A percentile compares a stretch with the other conserved stretches of the same genome.
Conservation (phyloP, 1,140 invertebrate species). For the Idris sp. region DNA sequence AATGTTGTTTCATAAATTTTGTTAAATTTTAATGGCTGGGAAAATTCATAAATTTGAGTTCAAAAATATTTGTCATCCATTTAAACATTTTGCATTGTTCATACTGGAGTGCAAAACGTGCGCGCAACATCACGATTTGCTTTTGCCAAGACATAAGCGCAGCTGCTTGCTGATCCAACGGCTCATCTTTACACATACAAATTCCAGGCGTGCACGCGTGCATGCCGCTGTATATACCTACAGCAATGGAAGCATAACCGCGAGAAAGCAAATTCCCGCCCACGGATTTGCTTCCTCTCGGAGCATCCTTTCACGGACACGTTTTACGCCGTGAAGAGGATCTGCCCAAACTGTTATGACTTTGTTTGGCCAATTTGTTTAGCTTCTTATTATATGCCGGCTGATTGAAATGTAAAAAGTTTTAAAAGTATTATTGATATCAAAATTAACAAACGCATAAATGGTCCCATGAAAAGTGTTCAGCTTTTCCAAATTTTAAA, state of each 20-base stretch:
- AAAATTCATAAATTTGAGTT: slow-evolving; percentile 8
- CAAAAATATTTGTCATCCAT: slow-evolving; percentile 49
- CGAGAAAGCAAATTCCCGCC: slow-evolving; percentile 64
- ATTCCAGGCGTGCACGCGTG: slow-evolving; percentile 53
- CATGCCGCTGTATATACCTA: slow-evolving; percentile 47
- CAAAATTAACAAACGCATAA: too few relatives aligned
- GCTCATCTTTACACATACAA: slow-evolving; percentile 59
- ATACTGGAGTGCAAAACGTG: slow-evolving; percentile 40
- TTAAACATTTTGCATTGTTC: slow-evolving; percentile 45
- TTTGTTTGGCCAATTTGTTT: slow-evolving; percentile 7
- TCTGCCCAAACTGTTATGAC: slow-evolving; percentile 8
- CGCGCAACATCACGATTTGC: slow-evolving; percentile 44
- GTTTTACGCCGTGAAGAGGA: slow-evolving; percentile 40
- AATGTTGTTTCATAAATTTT: too few relatives aligned
- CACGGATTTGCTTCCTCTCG: slow-evolving; percentile 47
- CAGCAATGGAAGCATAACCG: slow-evolving; percentile 59
- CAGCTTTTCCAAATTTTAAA: too few relatives aligned
- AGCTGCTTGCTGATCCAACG: slow-evolving; percentile 49
- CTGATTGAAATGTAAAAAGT: too few relatives aligned
- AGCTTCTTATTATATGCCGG: too few relatives aligned
- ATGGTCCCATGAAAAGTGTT: too few relatives aligned
- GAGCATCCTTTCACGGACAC: slow-evolving; percentile 34
- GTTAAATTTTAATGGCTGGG: too few relatives aligned
- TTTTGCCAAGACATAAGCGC: slow-evolving; percentile 32
- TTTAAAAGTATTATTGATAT: too few relatives aligned